phyloP scores from a whole-genome alignment of 2,113 vertebrate genomes.

The Chaenocephalus aceratus region DNA sequence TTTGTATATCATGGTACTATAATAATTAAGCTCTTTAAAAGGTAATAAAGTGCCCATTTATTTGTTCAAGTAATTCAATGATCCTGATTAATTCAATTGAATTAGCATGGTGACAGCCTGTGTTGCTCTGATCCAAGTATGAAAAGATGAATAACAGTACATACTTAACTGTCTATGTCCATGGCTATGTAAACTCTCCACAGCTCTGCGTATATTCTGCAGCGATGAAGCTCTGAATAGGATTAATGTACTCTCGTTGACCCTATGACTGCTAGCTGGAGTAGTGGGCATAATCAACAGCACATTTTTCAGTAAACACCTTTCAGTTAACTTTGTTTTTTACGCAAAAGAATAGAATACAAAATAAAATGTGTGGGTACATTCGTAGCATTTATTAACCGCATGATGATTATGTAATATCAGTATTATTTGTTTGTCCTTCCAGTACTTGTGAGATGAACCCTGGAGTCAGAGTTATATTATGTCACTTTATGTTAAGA shows the following conservation, averaged over 20 bases:
- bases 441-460: constrained; percentile 4
- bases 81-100: not conserved
- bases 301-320: constrained; percentile 3
- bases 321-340: not conserved
- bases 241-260: constrained; percentile 33
- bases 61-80: not conserved
- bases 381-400: not conserved
- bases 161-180: constrained; percentile 12
- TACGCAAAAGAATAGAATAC: not conserved
- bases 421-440: not conserved
- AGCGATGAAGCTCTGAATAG: constrained; percentile 6
- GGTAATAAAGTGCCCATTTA: not conserved
- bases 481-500: constrained; percentile 45
- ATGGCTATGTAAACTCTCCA: not conserved
- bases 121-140: constrained; percentile 22
- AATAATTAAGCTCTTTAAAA: not conserved
- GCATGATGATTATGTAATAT: not conserved
- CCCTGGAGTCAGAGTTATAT: constrained; percentile 49
- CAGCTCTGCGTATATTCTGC: constrained; percentile 21
- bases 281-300: not conserved
- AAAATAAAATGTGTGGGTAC: not conserved
- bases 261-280: not conserved
- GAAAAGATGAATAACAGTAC: constrained; percentile 17
- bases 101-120: not conserved
- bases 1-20: not conserved